Evolutionary conservation across 2,888 invertebrate genomes (phyloP).

Genomic region (Apamea sordens): DNA sequence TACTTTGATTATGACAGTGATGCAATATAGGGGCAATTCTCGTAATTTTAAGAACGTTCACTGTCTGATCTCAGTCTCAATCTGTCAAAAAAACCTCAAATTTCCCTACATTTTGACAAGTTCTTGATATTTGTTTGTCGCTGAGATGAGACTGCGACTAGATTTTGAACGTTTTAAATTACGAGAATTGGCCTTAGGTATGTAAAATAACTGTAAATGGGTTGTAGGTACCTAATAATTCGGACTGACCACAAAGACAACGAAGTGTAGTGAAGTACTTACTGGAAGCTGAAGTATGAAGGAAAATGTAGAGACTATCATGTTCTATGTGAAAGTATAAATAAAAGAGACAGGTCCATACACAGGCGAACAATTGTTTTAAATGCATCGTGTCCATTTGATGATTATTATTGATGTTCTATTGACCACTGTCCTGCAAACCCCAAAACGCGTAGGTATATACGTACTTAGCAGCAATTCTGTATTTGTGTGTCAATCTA

Average conservation of each 20-base stretch:
- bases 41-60: no score
- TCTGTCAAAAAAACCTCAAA: no score
- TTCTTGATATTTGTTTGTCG: no score
- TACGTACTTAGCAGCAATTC: slow-evolving; percentile 23
- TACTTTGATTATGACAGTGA: no score
- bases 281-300: background rate
- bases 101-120: no score
- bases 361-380: slow-evolving; percentile 21
- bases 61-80: no score
- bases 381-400: slow-evolving; percentile 34
- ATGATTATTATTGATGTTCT: slow-evolving; percentile 46
- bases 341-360: background rate
- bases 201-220: no score
- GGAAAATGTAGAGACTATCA: background rate
- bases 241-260: background rate
- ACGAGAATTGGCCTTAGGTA: no score
- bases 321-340: background rate
- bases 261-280: background rate
- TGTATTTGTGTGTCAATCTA: slow-evolving; percentile 32
- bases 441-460: slow-evolving; percentile 23
- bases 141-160: no score
- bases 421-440: slow-evolving; percentile 34
- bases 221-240: background rate
- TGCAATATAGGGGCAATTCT: no score
- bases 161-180: no score